Percentiles rank a stretch among this genome's conserved stretches.
These are phyloP conservation scores for Platysternon megacephalum DNA, from an alignment of 2,113 vertebrate species.

Conservation along the genomic window DNA sequence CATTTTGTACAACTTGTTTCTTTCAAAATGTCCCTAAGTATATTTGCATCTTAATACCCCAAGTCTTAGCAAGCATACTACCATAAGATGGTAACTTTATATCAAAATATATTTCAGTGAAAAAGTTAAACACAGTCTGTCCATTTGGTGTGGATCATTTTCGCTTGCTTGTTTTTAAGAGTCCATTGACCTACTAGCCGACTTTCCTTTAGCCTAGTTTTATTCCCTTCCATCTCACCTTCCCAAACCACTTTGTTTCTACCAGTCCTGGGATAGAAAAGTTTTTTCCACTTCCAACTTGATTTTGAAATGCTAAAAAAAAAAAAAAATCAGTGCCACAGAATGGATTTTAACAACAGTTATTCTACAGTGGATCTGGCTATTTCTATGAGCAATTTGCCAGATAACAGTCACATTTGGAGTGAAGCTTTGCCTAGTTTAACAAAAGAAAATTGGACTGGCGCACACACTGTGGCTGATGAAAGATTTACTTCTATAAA, in stretches of 20 bases:
- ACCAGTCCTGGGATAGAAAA: background rate
- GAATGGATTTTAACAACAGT: background rate
- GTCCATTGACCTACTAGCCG: background rate
- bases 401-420: rapidly evolving
- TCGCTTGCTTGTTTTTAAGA: background rate
- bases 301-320: background rate
- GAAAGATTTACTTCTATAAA: background rate
- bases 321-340: background rate
- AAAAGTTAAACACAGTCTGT: background rate
- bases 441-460: background rate
- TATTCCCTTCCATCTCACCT: background rate
- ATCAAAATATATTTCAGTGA: background rate
- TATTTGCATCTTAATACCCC: background rate
- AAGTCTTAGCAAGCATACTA: background rate
- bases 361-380: background rate
- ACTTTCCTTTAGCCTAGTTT: background rate
- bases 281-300: background rate
- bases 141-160: background rate
- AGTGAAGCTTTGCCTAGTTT: background rate
- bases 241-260: background rate
- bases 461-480: background rate
- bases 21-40: constrained; percentile 3
- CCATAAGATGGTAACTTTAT: background rate
- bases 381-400: background rate
- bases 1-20: background rate